Evolutionary conservation across 1,140 invertebrate genomes (phyloP).

Genomic region (Lasaia peninsularis): DNA sequence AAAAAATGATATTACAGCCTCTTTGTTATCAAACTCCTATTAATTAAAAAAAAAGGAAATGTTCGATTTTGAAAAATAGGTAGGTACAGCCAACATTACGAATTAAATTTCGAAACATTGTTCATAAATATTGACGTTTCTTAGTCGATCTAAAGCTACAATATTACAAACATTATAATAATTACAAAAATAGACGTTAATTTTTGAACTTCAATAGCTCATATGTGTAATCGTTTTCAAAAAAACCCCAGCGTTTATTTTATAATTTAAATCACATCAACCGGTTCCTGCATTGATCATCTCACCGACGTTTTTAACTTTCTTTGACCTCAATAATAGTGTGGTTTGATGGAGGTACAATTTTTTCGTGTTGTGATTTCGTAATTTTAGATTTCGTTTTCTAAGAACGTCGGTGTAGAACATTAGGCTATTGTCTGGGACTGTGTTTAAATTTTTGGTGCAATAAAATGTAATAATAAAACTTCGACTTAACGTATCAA

Average conservation of each 20-base stretch:
- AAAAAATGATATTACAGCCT: not conserved
- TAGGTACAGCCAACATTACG: too few relatives aligned
- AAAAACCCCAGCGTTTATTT: conserved; percentile 29
- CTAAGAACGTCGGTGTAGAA: conserved; percentile 9
- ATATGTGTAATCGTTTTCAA: not conserved
- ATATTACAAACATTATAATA: not conserved
- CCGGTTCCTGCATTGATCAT: conserved; percentile 52
- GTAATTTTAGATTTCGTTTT: conserved; percentile 24
- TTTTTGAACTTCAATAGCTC: not conserved
- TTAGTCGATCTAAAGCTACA: too few relatives aligned
- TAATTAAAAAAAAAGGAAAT: conserved; percentile 3
- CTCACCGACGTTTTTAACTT: conserved; percentile 60
- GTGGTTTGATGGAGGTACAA: conserved; percentile 23
- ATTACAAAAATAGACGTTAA: not conserved
- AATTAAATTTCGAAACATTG: too few relatives aligned
- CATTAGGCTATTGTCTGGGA: not conserved
- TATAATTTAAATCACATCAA: conserved; percentile 27
- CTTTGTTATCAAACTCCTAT: not conserved
- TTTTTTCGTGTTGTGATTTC: conserved; percentile 24
- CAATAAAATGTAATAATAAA: too few relatives aligned
- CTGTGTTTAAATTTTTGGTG: too few relatives aligned
- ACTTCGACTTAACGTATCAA: too few relatives aligned
- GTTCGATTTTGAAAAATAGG: conserved; percentile 40
- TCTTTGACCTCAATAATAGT: conserved; percentile 58
- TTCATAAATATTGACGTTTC: too few relatives aligned